A percentile compares a stretch with the other conserved stretches of the same genome.
Evolutionary conservation across 2,797 vertebrate genomes (phyloP).

Genomic region (Vespertilio murinus): DNA sequence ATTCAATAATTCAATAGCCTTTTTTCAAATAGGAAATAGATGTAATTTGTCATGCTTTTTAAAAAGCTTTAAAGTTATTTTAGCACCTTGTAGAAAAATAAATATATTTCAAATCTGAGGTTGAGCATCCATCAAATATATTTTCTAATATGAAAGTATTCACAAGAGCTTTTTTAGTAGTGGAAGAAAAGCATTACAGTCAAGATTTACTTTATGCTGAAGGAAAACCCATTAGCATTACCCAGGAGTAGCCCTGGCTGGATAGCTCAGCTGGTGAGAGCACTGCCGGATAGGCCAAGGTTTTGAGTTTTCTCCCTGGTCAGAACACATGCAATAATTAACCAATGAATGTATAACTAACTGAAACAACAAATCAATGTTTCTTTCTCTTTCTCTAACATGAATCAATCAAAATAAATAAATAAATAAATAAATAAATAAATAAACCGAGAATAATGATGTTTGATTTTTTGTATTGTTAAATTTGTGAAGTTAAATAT

Average conservation of each 20-base stretch:
- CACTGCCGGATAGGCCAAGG: neutral
- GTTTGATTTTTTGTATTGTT: neutral
- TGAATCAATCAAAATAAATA: neutral
- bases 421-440: neutral
- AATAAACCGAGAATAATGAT: neutral
- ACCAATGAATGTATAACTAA: neutral
- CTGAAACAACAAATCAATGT: neutral
- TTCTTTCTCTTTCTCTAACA: neutral
- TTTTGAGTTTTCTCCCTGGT: neutral
- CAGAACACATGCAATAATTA: neutral
- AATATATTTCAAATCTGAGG: conserved; percentile 59
- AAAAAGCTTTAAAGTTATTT: conserved; percentile 13
- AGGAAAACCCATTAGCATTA: conserved; percentile 14
- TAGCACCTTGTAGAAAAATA: conserved; percentile 57
- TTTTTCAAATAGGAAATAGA: conserved; percentile 64
- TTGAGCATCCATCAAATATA: conserved; percentile 59
- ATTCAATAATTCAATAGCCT: conserved; percentile 43
- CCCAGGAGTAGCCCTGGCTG: neutral
- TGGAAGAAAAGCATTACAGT: conserved; percentile 42
- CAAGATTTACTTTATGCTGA: conserved; percentile 49
- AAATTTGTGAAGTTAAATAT: conserved; percentile 33
- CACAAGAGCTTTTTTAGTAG: conserved; percentile 14
- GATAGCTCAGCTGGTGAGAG: neutral
- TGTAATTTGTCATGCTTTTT: conserved; percentile 65
- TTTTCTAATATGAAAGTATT: conserved; percentile 60